phyloP scores from a whole-genome alignment of 92 coral and sea anemone species.

The Hydrozoanthus gracilis region DNA sequence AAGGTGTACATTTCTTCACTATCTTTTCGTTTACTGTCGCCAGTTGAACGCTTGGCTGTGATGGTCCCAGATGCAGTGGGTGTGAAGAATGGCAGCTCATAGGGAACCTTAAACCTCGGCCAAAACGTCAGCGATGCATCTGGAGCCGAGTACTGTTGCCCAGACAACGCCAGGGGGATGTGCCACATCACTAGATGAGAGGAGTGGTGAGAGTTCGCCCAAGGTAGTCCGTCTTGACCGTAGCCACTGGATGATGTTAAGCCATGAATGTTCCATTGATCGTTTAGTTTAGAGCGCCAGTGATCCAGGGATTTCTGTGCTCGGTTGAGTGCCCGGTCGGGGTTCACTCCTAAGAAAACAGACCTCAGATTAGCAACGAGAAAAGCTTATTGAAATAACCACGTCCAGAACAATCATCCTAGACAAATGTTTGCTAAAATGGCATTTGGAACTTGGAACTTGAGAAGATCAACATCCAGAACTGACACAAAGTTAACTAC shows the following conservation, averaged over 20 bases:
- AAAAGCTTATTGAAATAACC: not conserved
- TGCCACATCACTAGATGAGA: constrained; percentile 89
- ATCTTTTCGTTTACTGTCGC: constrained; percentile 32
- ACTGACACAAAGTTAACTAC: no score
- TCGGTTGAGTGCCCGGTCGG: constrained; percentile 68
- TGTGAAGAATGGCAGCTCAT: constrained; percentile 82
- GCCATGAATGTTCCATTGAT: constrained; percentile 93
- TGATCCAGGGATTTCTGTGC: constrained; percentile 88
- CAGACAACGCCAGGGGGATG: constrained; percentile 83
- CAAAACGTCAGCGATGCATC: constrained; percentile 75
- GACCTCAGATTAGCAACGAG: not conserved
- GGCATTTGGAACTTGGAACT: no score
- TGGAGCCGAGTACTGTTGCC: constrained; percentile 87
- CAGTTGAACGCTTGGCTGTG: constrained; percentile 56
- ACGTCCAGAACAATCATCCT: not conserved
- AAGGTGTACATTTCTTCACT: constrained; percentile 86
- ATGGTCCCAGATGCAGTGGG: constrained; percentile 86
- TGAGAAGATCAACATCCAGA: no score
- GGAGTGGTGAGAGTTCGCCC: constrained; percentile 89
- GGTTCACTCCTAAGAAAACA: constrained; percentile 63
- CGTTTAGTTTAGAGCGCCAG: constrained; percentile 80
- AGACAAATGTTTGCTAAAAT: no score
- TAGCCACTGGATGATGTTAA: constrained; percentile 82
- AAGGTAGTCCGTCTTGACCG: constrained; percentile 89
- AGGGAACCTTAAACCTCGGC: constrained; percentile 81